Evolutionary conservation across 1,140 invertebrate species (phyloP), one percentile per base, ranked within the genome.

Genomic region (Sesamia nonagrioides): DNA sequence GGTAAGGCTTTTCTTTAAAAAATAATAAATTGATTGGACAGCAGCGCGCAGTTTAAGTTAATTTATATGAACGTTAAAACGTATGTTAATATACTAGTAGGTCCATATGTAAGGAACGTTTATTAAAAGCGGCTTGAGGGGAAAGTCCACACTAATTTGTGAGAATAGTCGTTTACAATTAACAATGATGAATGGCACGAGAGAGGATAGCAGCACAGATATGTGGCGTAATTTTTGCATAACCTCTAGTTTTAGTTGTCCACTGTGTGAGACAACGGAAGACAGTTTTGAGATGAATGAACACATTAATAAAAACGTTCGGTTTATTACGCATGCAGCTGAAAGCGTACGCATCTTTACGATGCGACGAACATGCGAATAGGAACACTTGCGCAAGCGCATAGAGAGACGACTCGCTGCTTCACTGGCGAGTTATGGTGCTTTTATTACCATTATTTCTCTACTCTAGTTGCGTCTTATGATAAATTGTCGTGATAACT

Each of bases 311-410:
- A 66, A 48, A 66, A 75, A 48, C 45, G 45, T 52, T 60, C 15
- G n/a, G 63, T 77, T 68, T 40, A 58, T 61, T 75, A 50, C 58
- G 73, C 73, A 60, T 61, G 73, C 73, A 75, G 58, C 56, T 61
- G 18, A 75, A 68, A 48, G 40, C 40, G 73, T 37, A 75, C 73
- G 73, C 73, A 75, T 75, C 58, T 75, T 75, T 61, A 63, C 27
- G 73, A 75, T 60, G 71, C 63, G 74, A 52, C 79, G 77, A 81
- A 84, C 90, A 86, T 87, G 88, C 91, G 88, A 91, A 92, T 89
- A 88, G 85, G 81, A 82, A 73, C 88, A 79, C 78, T 93, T 93
- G 88, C 92, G 91, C 90, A 92, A 92, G 82, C 76, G 81, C 76
- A 76, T 52, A 60, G 42, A 13, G 33, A n/a, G 21, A 63, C 42